These are phyloP conservation scores for Halictus rubicundus DNA, from an alignment of 1,140 invertebrate species.

Conservation along the genomic window DNA sequence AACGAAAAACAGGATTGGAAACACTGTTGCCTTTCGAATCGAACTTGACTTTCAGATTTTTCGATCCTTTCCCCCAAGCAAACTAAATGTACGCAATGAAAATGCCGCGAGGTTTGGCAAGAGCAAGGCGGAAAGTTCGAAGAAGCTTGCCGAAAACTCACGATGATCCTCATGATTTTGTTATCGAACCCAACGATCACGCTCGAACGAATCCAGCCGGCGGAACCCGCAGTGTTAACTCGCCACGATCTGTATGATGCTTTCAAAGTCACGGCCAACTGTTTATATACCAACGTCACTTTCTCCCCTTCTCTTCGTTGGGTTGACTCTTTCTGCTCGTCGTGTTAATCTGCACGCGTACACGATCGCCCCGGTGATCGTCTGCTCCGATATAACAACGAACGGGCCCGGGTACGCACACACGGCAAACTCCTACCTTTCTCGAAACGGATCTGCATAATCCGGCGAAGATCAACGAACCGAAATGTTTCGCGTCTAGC, in stretches of 20 bases:
- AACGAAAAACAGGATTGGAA: background rate
- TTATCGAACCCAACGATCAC: conserved; percentile 43
- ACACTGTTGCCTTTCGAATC: too few relatives aligned
- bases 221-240: conserved; percentile 37
- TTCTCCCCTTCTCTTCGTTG: conserved; percentile 78
- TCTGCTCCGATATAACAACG: conserved; percentile 19
- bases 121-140: background rate
- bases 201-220: conserved; percentile 15
- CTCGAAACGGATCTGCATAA: background rate
- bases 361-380: conserved; percentile 13
- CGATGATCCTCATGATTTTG: conserved; percentile 71
- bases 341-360: conserved; percentile 17
- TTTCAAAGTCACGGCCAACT: conserved; percentile 80
- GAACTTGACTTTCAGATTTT: background rate
- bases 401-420: background rate
- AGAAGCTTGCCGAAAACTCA: conserved; percentile 64
- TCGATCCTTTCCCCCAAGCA: background rate
- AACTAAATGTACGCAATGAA: background rate
- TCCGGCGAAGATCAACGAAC: background rate
- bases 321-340: conserved; percentile 36
- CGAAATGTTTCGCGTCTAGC: background rate
- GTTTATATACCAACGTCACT: conserved; percentile 78
- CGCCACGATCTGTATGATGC: conserved; percentile 66
- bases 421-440: background rate
- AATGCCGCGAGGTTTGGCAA: background rate